Percentiles rank a stretch among this genome's conserved stretches.
Evolutionary conservation across 1,140 invertebrate species (phyloP).

Genomic region (Phymorhynchus buccinoides): DNA sequence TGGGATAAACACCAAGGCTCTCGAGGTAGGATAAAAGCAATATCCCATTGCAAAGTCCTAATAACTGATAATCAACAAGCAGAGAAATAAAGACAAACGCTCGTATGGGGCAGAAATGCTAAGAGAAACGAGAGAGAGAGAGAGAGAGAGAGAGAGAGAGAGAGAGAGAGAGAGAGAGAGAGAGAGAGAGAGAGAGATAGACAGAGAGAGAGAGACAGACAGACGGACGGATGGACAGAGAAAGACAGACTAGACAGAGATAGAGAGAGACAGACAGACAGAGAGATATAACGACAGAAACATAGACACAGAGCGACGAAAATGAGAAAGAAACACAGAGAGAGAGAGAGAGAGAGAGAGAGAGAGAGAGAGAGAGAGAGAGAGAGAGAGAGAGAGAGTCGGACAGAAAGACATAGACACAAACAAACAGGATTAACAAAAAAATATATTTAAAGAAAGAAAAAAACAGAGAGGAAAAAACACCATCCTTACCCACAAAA

Average conservation of each 20-base stretch:
- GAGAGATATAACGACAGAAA: neutral
- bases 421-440: neutral
- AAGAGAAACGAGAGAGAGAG: neutral
- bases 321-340: conserved; percentile 7
- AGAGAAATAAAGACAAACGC: no score
- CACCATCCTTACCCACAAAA: conserved; percentile 63
- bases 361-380: conserved; percentile 6
- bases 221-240: neutral
- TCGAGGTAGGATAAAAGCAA: no score
- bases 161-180: conserved; percentile 19
- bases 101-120: no score
- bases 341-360: conserved; percentile 12
- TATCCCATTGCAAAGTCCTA: no score
- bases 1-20: no score
- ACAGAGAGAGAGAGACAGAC: neutral
- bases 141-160: conserved; percentile 27
- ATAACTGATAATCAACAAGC: no score
- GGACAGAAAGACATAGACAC: neutral
- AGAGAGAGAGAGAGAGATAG: conserved; percentile 2
- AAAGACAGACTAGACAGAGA: neutral
- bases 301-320: neutral
- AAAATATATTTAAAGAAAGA: neutral
- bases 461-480: neutral
- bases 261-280: neutral
- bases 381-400: neutral